Percentiles rank a stretch among this genome's conserved stretches.
phyloP scores from a whole-genome alignment of 23 tunicate species.

The Corella eumyota region DNA sequence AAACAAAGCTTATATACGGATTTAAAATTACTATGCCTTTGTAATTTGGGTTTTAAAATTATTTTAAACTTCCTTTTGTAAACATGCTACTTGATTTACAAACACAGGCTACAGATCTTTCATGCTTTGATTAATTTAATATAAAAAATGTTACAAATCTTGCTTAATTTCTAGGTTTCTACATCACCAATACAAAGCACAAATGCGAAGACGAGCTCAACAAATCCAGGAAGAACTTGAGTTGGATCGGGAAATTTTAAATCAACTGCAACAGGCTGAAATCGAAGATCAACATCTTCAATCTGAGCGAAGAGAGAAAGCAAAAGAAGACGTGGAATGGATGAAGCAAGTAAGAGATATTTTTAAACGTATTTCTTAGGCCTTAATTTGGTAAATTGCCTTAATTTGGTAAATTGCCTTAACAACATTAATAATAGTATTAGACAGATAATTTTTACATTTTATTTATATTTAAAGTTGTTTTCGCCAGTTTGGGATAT shows the following conservation, averaged over 20 bases:
- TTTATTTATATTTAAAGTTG: too few species aligned
- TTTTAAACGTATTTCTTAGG: too few species aligned
- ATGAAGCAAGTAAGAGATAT: conserved; percentile 41
- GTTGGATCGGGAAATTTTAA: conserved; percentile 54
- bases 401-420: background rate
- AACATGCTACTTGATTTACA: too few species aligned
- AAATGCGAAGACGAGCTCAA: conserved; percentile 68
- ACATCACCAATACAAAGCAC: conserved; percentile 86
- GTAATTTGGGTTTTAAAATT: too few species aligned
- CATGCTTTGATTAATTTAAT: too few species aligned
- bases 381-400: background rate
- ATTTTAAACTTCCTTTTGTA: too few species aligned
- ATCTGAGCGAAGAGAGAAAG: conserved; percentile 66
- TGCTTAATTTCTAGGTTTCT: conserved; percentile 46
- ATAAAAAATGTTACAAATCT: too few species aligned
- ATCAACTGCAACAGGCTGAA: conserved; percentile 49
- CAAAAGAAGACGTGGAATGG: conserved; percentile 74
- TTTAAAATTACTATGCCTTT: too few species aligned
- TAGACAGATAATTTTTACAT: background rate
- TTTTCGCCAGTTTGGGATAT: too few species aligned
- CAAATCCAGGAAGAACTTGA: conserved; percentile 85
- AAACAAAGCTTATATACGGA: too few species aligned
- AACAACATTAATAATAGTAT: background rate
- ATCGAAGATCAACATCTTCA: conserved; percentile 18
- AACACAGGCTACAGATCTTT: too few species aligned